These are phyloP conservation scores for Pampus argenteus DNA, from an alignment of 2,797 vertebrate species.

Conservation along the genomic window DNA sequence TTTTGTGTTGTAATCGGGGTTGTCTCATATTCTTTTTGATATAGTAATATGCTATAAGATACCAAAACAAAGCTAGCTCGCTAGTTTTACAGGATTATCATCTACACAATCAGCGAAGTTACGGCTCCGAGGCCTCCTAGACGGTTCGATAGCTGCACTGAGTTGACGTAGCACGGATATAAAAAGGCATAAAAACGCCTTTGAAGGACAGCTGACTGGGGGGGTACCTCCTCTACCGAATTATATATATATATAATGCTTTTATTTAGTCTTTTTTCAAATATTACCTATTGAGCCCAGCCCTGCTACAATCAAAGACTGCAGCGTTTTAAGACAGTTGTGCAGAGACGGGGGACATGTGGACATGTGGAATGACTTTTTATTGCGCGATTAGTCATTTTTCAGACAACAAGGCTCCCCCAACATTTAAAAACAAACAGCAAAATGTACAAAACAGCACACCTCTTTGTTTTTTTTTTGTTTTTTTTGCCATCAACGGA, in stretches of 20 bases:
- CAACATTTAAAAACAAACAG: slow-evolving; percentile 86
- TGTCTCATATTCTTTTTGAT: not conserved
- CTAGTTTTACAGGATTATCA: not conserved
- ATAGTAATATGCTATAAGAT: not conserved
- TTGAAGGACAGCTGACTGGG: not conserved
- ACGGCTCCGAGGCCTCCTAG: too few species aligned
- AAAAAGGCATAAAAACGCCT: slow-evolving; percentile 5
- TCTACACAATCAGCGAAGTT: too few species aligned
- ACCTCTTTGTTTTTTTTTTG: slow-evolving; percentile 68
- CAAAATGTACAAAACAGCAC: slow-evolving; percentile 88
- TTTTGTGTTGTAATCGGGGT: not conserved
- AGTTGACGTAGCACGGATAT: slow-evolving; percentile 1
- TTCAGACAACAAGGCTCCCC: slow-evolving; percentile 87
- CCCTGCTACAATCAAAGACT: slow-evolving; percentile 18
- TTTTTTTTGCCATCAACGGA: slow-evolving; percentile 84
- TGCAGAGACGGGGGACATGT: slow-evolving; percentile 61
- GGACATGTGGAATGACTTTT: slow-evolving; percentile 84
- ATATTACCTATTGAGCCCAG: not conserved
- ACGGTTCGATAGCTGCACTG: slow-evolving; percentile 1
- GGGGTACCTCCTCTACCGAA: not conserved
- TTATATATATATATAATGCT: too few species aligned
- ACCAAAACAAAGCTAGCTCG: too few species aligned
- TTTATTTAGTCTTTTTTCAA: not conserved
- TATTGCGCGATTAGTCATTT: slow-evolving; percentile 88
- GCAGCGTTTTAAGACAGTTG: slow-evolving; percentile 56